Conservation (phyloP, 2,797 vertebrate genomes). For the Oreortyx pictus region DNA sequence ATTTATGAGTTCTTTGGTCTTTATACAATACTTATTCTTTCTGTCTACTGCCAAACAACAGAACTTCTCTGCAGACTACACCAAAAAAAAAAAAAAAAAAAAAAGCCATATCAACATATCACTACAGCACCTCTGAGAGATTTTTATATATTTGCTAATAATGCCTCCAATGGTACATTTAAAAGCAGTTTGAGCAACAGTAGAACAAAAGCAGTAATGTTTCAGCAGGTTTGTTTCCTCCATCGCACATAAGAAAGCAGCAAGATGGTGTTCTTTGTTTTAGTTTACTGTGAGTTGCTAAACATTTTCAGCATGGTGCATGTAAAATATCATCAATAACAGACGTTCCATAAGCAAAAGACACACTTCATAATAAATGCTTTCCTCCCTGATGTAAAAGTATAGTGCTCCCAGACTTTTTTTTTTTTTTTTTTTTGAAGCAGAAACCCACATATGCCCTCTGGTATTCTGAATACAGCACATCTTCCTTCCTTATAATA, state of each 20-base stretch:
- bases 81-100: neutral
- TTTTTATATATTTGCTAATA: neutral
- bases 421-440: neutral
- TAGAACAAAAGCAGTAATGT: neutral
- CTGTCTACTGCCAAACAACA: neutral
- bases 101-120: neutral
- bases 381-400: neutral
- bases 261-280: slow-evolving; percentile 17
- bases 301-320: slow-evolving; percentile 28
- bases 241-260: slow-evolving; percentile 46
- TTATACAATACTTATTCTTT: slow-evolving; percentile 5
- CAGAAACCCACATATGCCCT: neutral
- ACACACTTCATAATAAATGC: neutral
- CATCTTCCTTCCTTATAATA: neutral
- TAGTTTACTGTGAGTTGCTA: slow-evolving; percentile 60
- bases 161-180: neutral
- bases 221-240: slow-evolving; percentile 10
- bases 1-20: neutral
- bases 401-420: neutral
- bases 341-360: slow-evolving; percentile 44
- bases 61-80: neutral
- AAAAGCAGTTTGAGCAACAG: neutral
- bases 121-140: neutral
- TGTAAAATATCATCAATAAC: neutral
- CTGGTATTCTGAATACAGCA: slow-evolving; percentile 13